phyloP scores from a whole-genome alignment of 2,888 invertebrate genomes.

The Baronia brevicornis region DNA sequence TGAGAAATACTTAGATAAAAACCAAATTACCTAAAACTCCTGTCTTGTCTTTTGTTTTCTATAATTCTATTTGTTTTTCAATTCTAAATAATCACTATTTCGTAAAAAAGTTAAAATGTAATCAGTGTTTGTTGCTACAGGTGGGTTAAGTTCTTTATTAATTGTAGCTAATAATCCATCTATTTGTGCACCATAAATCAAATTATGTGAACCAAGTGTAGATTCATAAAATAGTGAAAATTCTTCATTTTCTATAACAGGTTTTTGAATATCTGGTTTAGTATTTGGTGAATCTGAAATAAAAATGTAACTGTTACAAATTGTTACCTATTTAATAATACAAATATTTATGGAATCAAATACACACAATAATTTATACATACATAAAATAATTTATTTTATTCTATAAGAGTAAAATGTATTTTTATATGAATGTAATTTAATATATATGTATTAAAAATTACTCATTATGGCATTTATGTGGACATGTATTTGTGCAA shows the following conservation, averaged over 20 bases:
- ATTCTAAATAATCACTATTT: conserved; percentile 26
- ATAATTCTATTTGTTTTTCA: conserved; percentile 34
- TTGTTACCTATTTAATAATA: neutral
- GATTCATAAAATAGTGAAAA: conserved; percentile 29
- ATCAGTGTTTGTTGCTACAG: conserved; percentile 21
- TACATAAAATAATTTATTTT: too few relatives aligned
- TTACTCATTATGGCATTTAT: too few relatives aligned
- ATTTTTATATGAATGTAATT: too few relatives aligned
- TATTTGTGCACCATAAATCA: conserved; percentile 38
- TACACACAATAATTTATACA: too few relatives aligned
- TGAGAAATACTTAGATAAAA: neutral
- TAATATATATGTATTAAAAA: too few relatives aligned
- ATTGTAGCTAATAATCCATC: conserved; percentile 29
- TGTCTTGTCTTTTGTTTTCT: conserved; percentile 24
- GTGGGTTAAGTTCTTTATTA: conserved; percentile 13
- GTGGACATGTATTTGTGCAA: too few relatives aligned
- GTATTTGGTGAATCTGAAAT: conserved; percentile 27
- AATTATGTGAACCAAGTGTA: conserved; percentile 24
- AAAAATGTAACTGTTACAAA: neutral
- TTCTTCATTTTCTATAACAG: conserved; percentile 38
- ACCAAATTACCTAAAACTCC: conserved; percentile 31
- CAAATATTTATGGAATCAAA: too few relatives aligned
- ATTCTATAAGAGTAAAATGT: too few relatives aligned
- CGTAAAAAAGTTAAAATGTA: conserved; percentile 27
- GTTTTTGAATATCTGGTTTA: conserved; percentile 24